phyloP scores from a whole-genome alignment of 2,113 vertebrate species.

The Lophura nycthemera region DNA sequence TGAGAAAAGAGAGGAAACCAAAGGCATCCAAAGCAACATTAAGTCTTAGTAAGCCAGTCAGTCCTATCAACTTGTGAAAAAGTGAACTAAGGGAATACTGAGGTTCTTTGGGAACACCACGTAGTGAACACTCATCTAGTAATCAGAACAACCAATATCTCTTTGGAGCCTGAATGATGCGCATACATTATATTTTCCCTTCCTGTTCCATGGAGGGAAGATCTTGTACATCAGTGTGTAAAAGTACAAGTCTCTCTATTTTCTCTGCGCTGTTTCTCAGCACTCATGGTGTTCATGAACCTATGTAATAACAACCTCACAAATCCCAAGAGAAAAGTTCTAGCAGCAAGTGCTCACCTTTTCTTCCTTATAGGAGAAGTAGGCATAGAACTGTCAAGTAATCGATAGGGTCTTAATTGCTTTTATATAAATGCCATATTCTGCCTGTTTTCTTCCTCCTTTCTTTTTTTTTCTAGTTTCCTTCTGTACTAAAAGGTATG shows the following conservation, averaged over 20 bases:
- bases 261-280: not conserved
- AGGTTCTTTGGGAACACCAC: not conserved
- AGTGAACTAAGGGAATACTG: not conserved
- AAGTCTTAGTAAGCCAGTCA: conserved; percentile 22
- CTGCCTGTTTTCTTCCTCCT: not conserved
- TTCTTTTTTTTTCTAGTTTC: not conserved
- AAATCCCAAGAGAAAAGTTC: not conserved
- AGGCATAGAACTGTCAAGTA: not conserved
- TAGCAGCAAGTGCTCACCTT: not conserved
- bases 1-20: not conserved
- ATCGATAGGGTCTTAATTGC: not conserved
- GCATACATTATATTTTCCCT: not conserved
- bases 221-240: not conserved
- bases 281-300: not conserved
- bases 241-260: not conserved
- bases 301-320: not conserved
- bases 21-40: not conserved
- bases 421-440: not conserved
- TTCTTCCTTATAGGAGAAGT: not conserved
- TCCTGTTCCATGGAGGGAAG: not conserved
- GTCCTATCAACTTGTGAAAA: conserved; percentile 15
- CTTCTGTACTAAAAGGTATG: not conserved
- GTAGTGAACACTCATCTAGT: not conserved
- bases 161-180: not conserved
- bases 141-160: not conserved